Evolutionary conservation across 2,797 vertebrate species (phyloP).

Genomic region (Pelobates cultripes): DNA sequence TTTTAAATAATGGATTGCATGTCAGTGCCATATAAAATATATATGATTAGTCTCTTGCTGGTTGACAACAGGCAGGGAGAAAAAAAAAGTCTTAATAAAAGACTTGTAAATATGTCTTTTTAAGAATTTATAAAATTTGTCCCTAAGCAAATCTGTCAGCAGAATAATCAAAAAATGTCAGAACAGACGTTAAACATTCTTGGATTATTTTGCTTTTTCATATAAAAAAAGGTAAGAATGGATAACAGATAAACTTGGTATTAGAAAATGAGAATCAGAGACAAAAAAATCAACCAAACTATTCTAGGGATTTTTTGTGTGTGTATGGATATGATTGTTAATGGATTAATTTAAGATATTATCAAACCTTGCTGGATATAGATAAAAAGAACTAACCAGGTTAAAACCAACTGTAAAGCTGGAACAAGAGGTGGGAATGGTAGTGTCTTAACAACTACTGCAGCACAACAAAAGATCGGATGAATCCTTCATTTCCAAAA

Average conservation of each 20-base stretch:
- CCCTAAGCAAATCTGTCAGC: background rate
- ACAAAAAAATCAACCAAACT: slow-evolving; percentile 32
- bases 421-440: slow-evolving; percentile 6
- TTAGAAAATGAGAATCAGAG: slow-evolving; percentile 6
- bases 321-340: slow-evolving; percentile 36
- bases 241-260: background rate
- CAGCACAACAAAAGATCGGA: slow-evolving; percentile 57
- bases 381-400: slow-evolving; percentile 21
- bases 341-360: slow-evolving; percentile 35
- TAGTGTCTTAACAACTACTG: slow-evolving; percentile 39
- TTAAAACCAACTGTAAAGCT: slow-evolving; percentile 34
- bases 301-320: slow-evolving; percentile 30
- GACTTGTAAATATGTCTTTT: background rate
- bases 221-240: background rate
- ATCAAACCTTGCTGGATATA: slow-evolving; percentile 24
- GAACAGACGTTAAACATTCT: slow-evolving; percentile 14
- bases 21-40: background rate
- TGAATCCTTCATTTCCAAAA: slow-evolving; percentile 57
- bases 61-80: background rate
- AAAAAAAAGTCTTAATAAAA: background rate
- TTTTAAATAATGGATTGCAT: too few species aligned
- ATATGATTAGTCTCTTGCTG: slow-evolving; percentile 8
- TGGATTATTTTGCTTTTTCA: background rate
- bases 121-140: background rate
- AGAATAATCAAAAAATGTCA: slow-evolving; percentile 2